A percentile compares a stretch with the other conserved stretches of the same genome.
These are phyloP conservation scores for Thaumatotibia leucotreta DNA, from an alignment of 1,140 invertebrate species.

Conservation along the genomic window DNA sequence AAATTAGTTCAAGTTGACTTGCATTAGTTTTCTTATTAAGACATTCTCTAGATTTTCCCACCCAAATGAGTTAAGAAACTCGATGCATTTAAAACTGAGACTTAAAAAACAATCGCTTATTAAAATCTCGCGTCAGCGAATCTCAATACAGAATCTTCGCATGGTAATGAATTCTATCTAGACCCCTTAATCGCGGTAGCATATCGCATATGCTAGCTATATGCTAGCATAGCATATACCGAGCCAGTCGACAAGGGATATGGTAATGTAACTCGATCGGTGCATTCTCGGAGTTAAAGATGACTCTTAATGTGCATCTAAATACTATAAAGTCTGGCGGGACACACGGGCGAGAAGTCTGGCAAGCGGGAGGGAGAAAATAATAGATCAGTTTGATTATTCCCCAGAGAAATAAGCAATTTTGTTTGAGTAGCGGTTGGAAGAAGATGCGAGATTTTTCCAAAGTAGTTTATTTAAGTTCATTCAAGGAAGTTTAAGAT, in stretches of 20 bases:
- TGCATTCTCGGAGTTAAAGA: conserved; percentile 57
- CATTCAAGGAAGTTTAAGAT: too few relatives aligned
- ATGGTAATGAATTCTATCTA: conserved; percentile 58
- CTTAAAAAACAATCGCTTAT: conserved; percentile 8
- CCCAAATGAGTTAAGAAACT: not conserved
- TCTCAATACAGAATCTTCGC: conserved; percentile 20
- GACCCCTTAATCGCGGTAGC: conserved; percentile 44
- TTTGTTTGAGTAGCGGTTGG: too few relatives aligned
- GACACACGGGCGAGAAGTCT: conserved; percentile 25
- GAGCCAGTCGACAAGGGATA: conserved; percentile 47
- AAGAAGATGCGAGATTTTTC: too few relatives aligned
- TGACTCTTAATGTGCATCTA: conserved; percentile 65
- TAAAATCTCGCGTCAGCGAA: conserved; percentile 11
- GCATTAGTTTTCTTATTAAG: not conserved
- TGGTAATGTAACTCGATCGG: conserved; percentile 63
- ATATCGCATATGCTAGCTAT: conserved; percentile 31
- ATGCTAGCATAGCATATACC: conserved; percentile 32
- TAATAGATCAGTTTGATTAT: not conserved
- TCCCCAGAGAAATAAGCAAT: too few relatives aligned
- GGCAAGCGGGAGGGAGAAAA: not conserved
- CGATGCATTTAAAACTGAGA: not conserved
- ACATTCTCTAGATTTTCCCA: not conserved
- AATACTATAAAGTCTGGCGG: conserved; percentile 56
- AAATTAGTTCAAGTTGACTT: too few relatives aligned
- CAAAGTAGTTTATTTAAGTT: too few relatives aligned